Conservation (phyloP, 2,113 vertebrate genomes). For the Zeus faber region DNA sequence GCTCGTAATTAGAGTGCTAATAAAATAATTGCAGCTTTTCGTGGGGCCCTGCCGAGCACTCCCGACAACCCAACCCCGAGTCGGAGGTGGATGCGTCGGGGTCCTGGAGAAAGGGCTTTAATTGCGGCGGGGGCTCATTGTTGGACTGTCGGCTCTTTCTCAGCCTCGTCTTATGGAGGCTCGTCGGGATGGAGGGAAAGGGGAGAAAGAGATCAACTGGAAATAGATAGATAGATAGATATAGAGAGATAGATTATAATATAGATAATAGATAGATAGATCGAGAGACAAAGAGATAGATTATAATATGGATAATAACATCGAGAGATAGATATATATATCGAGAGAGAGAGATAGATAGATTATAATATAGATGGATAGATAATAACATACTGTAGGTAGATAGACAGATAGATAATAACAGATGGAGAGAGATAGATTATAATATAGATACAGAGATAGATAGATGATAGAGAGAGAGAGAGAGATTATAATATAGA, state of each 20-base stretch:
- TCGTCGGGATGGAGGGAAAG: slow-evolving; percentile 36
- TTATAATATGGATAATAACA: no score
- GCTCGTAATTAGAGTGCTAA: slow-evolving; percentile 52
- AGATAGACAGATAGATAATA: no score
- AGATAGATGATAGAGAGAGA: no score
- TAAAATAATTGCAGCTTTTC: slow-evolving; percentile 51
- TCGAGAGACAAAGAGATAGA: not conserved
- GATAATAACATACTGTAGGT: no score
- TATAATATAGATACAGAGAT: no score
- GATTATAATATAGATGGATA: no score
- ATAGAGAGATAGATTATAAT: no score
- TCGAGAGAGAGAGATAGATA: slow-evolving; percentile 5
- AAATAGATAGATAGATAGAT: not conserved
- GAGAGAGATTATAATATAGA: no score
- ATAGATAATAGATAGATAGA: not conserved
- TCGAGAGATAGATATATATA: not conserved
- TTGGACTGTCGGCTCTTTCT: slow-evolving; percentile 61
- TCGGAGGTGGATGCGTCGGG: slow-evolving; percentile 57
- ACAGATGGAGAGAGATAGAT: no score
- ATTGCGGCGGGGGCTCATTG: slow-evolving; percentile 50
- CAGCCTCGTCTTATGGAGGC: slow-evolving; percentile 34
- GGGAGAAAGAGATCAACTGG: slow-evolving; percentile 27
- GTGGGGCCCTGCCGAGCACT: slow-evolving; percentile 30
- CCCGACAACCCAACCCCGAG: slow-evolving; percentile 39
- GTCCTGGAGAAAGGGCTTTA: slow-evolving; percentile 56